These are phyloP conservation scores for Acanthopleura granulata DNA, from an alignment of 2,888 invertebrate species.

Conservation along the genomic window DNA sequence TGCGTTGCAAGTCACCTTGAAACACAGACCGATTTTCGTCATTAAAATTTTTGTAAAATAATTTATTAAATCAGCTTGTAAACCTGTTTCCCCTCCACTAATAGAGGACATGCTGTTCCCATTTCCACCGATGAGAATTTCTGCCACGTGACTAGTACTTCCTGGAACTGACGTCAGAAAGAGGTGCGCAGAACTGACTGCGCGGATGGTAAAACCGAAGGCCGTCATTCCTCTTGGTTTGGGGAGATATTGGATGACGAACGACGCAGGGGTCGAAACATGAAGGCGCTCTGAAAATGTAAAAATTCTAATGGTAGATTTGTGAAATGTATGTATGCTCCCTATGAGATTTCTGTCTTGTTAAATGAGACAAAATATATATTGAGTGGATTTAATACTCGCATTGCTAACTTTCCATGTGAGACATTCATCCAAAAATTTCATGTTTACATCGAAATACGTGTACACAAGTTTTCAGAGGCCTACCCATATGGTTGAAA, in stretches of 20 bases:
- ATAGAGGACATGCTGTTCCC: slow-evolving; percentile 80
- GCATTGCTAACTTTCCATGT: too few species aligned
- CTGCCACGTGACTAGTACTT: slow-evolving; percentile 82
- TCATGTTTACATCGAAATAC: too few species aligned
- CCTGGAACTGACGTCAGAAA: slow-evolving; percentile 76
- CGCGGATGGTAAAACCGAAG: slow-evolving; percentile 78
- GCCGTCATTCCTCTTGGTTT: slow-evolving; percentile 16
- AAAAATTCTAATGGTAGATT: too few species aligned
- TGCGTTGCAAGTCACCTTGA: too few species aligned
- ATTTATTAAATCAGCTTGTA: background rate
- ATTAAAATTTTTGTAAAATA: background rate
- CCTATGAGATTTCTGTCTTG: too few species aligned
- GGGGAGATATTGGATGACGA: slow-evolving; percentile 30
- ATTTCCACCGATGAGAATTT: slow-evolving; percentile 90
- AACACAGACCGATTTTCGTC: background rate
- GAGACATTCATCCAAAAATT: too few species aligned
- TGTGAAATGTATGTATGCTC: too few species aligned
- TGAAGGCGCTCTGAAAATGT: slow-evolving; percentile 30
- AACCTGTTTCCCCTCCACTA: slow-evolving; percentile 24
- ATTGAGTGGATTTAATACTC: too few species aligned
- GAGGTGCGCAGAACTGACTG: slow-evolving; percentile 86
- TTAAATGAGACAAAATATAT: too few species aligned
- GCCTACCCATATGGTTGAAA: too few species aligned
- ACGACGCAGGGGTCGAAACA: slow-evolving; percentile 28
- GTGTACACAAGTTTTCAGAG: too few species aligned